Percentiles rank a stretch among this genome's conserved stretches.
Evolutionary conservation across 2,888 invertebrate genomes (phyloP).

Genomic region (Drosophila yooni): DNA sequence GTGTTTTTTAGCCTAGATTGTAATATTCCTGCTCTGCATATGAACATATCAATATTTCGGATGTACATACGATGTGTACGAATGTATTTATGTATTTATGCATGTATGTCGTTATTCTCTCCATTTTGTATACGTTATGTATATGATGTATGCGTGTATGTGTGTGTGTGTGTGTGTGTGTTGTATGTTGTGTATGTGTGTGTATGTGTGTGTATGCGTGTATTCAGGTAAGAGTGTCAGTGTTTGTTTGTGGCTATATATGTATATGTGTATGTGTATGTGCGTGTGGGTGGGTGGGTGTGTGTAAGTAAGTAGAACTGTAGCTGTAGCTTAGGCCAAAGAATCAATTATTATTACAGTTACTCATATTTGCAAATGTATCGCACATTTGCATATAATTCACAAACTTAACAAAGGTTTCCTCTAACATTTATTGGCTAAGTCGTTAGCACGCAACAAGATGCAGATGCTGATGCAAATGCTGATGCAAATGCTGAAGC

Average conservation of each 20-base stretch:
- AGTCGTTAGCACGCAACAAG: constrained; percentile 13
- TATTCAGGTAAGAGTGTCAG: constrained; percentile 6
- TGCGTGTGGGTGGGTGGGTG: neutral
- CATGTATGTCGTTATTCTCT: constrained; percentile 35
- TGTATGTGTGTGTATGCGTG: constrained; percentile 7
- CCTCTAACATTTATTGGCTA: constrained; percentile 29
- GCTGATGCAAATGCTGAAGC: neutral
- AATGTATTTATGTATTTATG: constrained; percentile 20
- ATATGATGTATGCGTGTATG: neutral
- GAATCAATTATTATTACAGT: constrained; percentile 31
- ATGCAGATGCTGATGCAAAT: neutral
- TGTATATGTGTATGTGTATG: neutral
- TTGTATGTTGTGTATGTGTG: constrained; percentile 13
- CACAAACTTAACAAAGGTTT: constrained; percentile 60
- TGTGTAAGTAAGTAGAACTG: constrained; percentile 17
- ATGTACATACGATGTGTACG: neutral
- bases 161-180: neutral
- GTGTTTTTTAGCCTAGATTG: constrained; percentile 71
- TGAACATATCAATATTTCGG: constrained; percentile 10
- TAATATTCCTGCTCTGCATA: constrained; percentile 23
- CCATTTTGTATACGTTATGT: constrained; percentile 20
- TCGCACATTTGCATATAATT: constrained; percentile 24
- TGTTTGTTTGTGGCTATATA: constrained; percentile 2
- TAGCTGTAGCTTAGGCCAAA: constrained; percentile 23
- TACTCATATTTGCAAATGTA: constrained; percentile 27